phyloP scores from a whole-genome alignment of 2,888 invertebrate species.

The Troglohyphantes excavatus region DNA sequence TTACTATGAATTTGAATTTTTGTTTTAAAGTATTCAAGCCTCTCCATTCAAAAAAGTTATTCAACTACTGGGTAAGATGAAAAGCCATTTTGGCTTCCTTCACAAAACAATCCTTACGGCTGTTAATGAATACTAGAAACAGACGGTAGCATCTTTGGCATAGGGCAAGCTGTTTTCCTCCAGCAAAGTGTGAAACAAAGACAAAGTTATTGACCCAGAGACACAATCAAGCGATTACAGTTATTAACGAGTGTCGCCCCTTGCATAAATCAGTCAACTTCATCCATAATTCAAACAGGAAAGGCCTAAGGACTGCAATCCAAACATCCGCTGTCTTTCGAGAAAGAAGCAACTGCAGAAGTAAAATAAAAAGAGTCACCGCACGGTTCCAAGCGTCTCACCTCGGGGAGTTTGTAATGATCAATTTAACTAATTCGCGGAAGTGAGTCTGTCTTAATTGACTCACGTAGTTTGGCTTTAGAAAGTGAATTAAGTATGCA shows the following conservation, averaged over 20 bases:
- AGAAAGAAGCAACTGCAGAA: slow-evolving; percentile 2
- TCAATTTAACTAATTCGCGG: slow-evolving; percentile 22
- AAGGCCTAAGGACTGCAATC: slow-evolving; percentile 44
- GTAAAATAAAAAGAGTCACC: slow-evolving; percentile 15
- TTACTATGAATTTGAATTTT: no score
- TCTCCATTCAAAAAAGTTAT: no score
- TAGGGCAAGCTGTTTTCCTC: no score
- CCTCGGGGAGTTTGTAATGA: slow-evolving; percentile 19
- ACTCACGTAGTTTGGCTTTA: background rate
- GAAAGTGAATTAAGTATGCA: background rate
- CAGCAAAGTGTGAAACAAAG: slow-evolving; percentile 51
- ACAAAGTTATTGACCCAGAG: slow-evolving; percentile 71
- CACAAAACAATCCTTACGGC: slow-evolving; percentile 11
- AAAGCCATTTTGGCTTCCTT: background rate
- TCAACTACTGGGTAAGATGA: background rate
- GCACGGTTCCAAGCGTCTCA: background rate
- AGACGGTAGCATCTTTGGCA: slow-evolving; percentile 23
- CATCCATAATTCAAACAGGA: slow-evolving; percentile 74
- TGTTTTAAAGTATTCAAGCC: no score
- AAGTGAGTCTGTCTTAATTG: slow-evolving; percentile 14
- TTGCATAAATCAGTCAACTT: slow-evolving; percentile 48
- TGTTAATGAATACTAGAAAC: background rate
- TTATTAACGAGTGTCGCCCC: slow-evolving; percentile 48
- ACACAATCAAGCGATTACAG: slow-evolving; percentile 65
- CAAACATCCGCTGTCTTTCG: slow-evolving; percentile 38